Conservation (phyloP, 2,797 vertebrate species). For the Danio aesculapii region DNA sequence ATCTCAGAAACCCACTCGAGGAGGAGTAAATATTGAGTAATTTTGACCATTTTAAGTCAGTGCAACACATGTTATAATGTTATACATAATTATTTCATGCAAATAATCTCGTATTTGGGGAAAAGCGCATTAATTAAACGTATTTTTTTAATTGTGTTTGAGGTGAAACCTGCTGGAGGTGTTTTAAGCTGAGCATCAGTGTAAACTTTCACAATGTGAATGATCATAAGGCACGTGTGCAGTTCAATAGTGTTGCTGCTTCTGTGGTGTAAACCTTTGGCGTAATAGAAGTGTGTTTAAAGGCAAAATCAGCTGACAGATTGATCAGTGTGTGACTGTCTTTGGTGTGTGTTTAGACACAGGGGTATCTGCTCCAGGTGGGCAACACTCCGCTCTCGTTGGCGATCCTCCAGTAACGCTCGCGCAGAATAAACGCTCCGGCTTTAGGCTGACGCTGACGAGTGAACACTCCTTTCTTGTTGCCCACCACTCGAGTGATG, state of each 20-base stretch:
- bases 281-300: too few species aligned
- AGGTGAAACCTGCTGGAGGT: not conserved
- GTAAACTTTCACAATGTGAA: too few species aligned
- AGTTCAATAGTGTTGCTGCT: too few species aligned
- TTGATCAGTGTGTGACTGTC: too few species aligned
- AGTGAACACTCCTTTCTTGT: slow-evolving; percentile 95
- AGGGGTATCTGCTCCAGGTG: slow-evolving; percentile 74
- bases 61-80: not conserved
- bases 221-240: not conserved
- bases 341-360: slow-evolving; percentile 59
- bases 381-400: slow-evolving; percentile 84
- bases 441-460: slow-evolving; percentile 94
- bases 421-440: slow-evolving; percentile 87
- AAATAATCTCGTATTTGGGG: too few species aligned
- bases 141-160: too few species aligned
- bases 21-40: too few species aligned
- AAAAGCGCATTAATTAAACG: too few species aligned
- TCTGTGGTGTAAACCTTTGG: too few species aligned
- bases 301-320: too few species aligned
- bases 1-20: too few species aligned
- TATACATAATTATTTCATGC: not conserved
- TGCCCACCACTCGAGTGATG: slow-evolving; percentile 83
- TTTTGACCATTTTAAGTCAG: not conserved
- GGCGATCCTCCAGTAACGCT: slow-evolving; percentile 94
- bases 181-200: not conserved